Evolutionary conservation across 2,888 invertebrate species (phyloP).

Genomic region (Ectemnius cavifrons): DNA sequence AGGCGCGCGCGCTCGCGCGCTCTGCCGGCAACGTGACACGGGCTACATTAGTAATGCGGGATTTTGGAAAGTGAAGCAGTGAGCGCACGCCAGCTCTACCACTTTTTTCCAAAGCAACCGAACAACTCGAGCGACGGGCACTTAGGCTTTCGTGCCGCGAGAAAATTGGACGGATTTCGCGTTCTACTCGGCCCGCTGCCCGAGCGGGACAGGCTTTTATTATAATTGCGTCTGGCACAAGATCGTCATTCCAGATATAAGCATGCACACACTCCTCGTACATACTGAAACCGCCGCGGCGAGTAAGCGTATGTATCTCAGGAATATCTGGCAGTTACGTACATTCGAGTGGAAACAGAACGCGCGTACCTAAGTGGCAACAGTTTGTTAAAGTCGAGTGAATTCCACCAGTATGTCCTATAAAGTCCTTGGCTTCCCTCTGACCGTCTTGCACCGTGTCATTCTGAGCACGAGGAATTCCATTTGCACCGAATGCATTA

Average conservation of each 20-base stretch:
- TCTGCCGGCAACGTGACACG: too few relatives aligned
- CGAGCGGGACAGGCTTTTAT: constrained; percentile 13
- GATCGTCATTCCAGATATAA: background rate
- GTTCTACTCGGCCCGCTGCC: background rate
- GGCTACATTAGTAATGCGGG: too few relatives aligned
- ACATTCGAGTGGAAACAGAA: constrained; percentile 4
- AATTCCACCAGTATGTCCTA: background rate
- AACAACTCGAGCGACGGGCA: background rate
- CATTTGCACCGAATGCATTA: too few relatives aligned
- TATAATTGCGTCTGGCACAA: constrained; percentile 24
- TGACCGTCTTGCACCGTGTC: too few relatives aligned
- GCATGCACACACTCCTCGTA: background rate
- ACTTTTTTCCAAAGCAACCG: too few relatives aligned
- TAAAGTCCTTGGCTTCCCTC: too few relatives aligned
- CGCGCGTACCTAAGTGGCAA: background rate
- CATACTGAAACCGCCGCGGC: constrained; percentile 8
- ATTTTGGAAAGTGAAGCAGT: too few relatives aligned
- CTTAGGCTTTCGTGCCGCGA: constrained; percentile 16
- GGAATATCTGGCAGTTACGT: constrained; percentile 10
- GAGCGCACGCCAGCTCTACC: too few relatives aligned
- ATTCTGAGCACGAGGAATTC: too few relatives aligned
- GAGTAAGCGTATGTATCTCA: background rate
- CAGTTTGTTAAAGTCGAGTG: background rate
- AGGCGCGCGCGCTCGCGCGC: too few relatives aligned
- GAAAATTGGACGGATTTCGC: constrained; percentile 29